These are phyloP conservation scores for Drosophila leonis DNA, from an alignment of 2,888 invertebrate genomes.

Conservation along the genomic window DNA sequence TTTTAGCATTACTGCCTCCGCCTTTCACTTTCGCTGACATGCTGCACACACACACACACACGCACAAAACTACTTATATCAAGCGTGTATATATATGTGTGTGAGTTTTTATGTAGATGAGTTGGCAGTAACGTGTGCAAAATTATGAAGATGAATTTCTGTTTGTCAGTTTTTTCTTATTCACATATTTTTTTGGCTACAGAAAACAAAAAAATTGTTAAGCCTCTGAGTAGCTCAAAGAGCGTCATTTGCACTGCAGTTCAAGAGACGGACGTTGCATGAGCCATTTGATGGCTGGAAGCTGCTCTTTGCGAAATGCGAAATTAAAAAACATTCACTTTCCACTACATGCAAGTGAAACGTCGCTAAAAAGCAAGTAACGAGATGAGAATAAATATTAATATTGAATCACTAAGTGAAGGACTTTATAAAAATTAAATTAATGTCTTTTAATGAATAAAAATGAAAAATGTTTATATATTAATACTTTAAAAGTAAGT, in stretches of 20 bases:
- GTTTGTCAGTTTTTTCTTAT: conserved; percentile 30
- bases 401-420: too few relatives aligned
- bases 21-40: conserved; percentile 76
- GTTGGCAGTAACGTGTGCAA: conserved; percentile 73
- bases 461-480: too few relatives aligned
- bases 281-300: background rate
- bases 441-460: too few relatives aligned
- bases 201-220: conserved; percentile 8
- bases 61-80: conserved; percentile 20
- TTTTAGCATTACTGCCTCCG: conserved; percentile 48
- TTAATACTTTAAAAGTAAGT: too few relatives aligned
- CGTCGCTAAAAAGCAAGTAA: background rate
- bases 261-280: conserved; percentile 4
- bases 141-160: conserved; percentile 78
- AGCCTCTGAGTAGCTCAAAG: conserved; percentile 41
- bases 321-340: background rate
- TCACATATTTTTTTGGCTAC: conserved; percentile 26
- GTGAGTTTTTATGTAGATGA: conserved; percentile 66
- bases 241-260: conserved; percentile 39
- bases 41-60: conserved; percentile 36
- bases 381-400: background rate
- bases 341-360: conserved; percentile 4
- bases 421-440: background rate
- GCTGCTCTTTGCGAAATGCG: background rate
- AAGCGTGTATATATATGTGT: conserved; percentile 27